A percentile compares a stretch with the other conserved stretches of the same genome.
Evolutionary conservation across 2,113 vertebrate species (phyloP).

Genomic region (Phaethornis superciliosus): DNA sequence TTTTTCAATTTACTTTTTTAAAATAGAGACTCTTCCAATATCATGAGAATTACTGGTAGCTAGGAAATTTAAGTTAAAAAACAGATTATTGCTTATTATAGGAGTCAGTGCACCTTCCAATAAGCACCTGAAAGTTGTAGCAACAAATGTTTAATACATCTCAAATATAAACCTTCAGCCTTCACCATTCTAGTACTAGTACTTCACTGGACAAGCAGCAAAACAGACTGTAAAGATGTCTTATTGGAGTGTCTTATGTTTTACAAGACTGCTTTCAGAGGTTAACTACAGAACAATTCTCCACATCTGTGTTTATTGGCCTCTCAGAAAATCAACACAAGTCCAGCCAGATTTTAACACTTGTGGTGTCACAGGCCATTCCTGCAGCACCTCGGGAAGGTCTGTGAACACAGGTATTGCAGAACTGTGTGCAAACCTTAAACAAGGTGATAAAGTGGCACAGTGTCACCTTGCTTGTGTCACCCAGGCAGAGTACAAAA

Average conservation of each 20-base stretch:
- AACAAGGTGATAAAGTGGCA: background rate
- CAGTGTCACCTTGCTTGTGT: background rate
- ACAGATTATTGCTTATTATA: background rate
- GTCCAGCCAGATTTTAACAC: background rate
- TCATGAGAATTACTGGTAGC: background rate
- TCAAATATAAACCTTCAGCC: background rate
- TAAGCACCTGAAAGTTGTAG: background rate
- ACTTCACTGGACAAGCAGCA: background rate
- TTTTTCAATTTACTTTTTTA: background rate
- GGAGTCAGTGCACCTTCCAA: background rate
- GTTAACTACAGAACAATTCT: background rate
- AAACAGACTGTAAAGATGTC: background rate
- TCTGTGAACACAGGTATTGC: background rate
- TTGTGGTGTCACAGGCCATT: background rate
- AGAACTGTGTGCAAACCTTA: background rate
- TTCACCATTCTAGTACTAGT: background rate
- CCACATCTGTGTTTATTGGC: background rate
- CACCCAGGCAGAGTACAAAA: background rate
- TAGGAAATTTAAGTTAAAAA: background rate
- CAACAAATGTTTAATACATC: background rate
- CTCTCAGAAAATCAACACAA: background rate
- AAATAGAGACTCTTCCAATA: background rate
- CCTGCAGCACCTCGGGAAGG: background rate
- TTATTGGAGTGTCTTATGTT: background rate
- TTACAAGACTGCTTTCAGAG: background rate